A percentile compares a stretch with the other conserved stretches of the same genome.
phyloP scores from a whole-genome alignment of 2,113 vertebrate genomes.

The Hyperopisus bebe region DNA sequence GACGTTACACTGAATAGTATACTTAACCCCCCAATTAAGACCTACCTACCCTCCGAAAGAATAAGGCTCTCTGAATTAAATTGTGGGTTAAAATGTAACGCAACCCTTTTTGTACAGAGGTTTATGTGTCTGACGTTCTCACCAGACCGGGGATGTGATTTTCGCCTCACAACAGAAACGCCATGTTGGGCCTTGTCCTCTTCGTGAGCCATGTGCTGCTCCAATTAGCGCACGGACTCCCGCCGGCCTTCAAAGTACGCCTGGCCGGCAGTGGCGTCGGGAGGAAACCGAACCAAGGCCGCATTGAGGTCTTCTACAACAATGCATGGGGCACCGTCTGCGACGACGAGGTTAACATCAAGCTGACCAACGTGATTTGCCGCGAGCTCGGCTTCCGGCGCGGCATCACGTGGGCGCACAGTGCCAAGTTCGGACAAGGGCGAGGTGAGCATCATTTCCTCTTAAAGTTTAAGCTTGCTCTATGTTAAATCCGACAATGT shows the following conservation, averaged over 20 bases:
- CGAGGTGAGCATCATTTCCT: conserved; percentile 60
- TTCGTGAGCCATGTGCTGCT: conserved; percentile 41
- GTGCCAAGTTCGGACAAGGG: conserved; percentile 82
- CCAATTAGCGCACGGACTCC: conserved; percentile 32
- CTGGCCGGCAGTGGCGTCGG: conserved; percentile 61
- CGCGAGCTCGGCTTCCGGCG: conserved; percentile 74
- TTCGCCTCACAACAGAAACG: conserved; percentile 7
- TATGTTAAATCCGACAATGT: neutral
- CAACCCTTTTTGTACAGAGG: neutral
- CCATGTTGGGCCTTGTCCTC: conserved; percentile 40
- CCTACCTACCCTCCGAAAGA: neutral
- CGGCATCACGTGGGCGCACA: conserved; percentile 85
- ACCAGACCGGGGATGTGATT: conserved; percentile 47
- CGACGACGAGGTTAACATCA: conserved; percentile 80
- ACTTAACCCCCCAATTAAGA: neutral
- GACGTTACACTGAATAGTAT: neutral
- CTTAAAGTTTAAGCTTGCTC: neutral
- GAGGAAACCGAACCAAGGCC: conserved; percentile 68
- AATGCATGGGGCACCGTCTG: conserved; percentile 87
- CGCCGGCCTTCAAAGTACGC: conserved; percentile 55
- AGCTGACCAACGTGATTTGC: conserved; percentile 73
- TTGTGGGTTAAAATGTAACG: neutral
- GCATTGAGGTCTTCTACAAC: conserved; percentile 79
- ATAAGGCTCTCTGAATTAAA: neutral
- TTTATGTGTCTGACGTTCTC: neutral